A percentile compares a stretch with the other conserved stretches of the same genome.
Conservation (phyloP, 2,113 vertebrate genomes). For the Apistogramma diplotaenia region DNA sequence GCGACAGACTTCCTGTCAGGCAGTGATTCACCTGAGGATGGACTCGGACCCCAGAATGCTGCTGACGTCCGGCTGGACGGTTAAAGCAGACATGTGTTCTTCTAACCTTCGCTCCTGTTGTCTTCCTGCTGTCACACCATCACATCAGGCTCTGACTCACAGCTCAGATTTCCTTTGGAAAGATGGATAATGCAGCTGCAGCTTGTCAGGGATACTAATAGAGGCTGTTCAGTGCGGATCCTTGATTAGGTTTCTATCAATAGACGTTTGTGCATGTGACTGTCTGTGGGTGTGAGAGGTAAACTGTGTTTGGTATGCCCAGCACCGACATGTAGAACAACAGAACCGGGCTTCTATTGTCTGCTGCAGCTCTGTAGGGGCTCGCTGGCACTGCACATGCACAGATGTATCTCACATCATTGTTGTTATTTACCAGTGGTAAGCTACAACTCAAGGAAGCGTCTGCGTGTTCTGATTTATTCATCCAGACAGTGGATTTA, state of each 20-base stretch:
- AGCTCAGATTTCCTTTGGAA: constrained; percentile 51
- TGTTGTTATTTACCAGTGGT: constrained; percentile 71
- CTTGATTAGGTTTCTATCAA: constrained; percentile 51
- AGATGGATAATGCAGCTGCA: constrained; percentile 36
- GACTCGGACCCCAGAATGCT: no score
- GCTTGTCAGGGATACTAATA: constrained; percentile 40
- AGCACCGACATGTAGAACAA: constrained; percentile 50
- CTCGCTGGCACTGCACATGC: constrained; percentile 52
- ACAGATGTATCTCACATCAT: constrained; percentile 69
- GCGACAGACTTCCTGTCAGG: no score
- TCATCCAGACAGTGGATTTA: constrained; percentile 72
- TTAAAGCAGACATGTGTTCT: neutral
- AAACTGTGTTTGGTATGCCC: constrained; percentile 65
- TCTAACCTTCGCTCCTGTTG: constrained; percentile 17
- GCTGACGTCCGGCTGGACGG: neutral
- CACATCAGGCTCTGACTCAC: constrained; percentile 41
- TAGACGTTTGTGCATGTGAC: constrained; percentile 1
- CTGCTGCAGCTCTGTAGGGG: constrained; percentile 56
- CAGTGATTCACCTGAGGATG: no score
- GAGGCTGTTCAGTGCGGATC: constrained; percentile 29
- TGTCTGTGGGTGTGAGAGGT: constrained; percentile 14
- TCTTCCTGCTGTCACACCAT: constrained; percentile 39
- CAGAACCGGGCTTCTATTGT: constrained; percentile 56
- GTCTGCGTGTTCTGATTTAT: constrained; percentile 70
- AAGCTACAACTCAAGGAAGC: constrained; percentile 64